Evolutionary conservation across 2,888 invertebrate genomes (phyloP).

Genomic region (Amphipoea oculea): DNA sequence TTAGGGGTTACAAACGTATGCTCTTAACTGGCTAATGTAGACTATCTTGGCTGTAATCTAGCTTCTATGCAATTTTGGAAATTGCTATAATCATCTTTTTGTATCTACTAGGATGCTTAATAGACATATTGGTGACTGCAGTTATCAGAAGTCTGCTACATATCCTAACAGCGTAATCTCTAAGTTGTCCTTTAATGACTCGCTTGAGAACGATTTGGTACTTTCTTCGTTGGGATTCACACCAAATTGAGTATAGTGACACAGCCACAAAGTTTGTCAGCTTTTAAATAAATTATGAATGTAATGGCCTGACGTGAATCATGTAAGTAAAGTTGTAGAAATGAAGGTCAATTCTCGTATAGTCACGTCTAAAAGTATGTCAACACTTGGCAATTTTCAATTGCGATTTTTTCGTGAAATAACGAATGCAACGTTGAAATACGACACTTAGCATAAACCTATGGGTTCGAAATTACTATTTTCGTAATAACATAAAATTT

Average conservation of each 20-base stretch:
- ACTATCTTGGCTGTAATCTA: not conserved
- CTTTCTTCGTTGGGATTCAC: conserved; percentile 19
- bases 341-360: not conserved
- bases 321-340: not conserved
- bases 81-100: not conserved
- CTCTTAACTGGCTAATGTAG: not conserved
- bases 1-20: not conserved
- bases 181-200: conserved; percentile 1
- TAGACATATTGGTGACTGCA: not conserved
- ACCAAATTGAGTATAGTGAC: not conserved
- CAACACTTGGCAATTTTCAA: too few species aligned
- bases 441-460: too few species aligned
- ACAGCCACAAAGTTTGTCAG: conserved; percentile 7
- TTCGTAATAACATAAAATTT: too few species aligned
- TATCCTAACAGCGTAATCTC: not conserved
- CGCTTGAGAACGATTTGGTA: conserved; percentile 19
- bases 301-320: not conserved
- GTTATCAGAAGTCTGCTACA: not conserved
- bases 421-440: too few species aligned
- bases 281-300: conserved; percentile 26
- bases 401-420: too few species aligned
- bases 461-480: too few species aligned
- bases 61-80: not conserved
- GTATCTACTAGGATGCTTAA: not conserved
- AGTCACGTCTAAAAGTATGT: too few species aligned